Evolutionary conservation across 2,888 invertebrate genomes (phyloP), one percentile per base, ranked within the genome.

Genomic region (Heterodera filipjevi): DNA sequence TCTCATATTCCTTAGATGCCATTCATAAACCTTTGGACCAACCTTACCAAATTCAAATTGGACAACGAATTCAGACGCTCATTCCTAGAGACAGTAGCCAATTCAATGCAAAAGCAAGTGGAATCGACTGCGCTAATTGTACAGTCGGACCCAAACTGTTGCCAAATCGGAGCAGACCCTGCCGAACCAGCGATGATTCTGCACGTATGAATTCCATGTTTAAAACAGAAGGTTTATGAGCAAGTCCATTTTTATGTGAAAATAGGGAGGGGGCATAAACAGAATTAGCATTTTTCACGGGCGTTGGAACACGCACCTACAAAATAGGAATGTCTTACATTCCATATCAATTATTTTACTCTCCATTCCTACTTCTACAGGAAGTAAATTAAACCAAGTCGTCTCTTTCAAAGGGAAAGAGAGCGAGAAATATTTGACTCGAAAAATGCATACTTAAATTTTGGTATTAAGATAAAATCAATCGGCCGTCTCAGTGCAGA

Each of bases 401-500:
- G n/a, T n/a, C n/a, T n/a, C n/a, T n/a, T n/a, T n/a, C n/a, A n/a
- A n/a, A n/a, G n/a, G n/a, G n/a, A n/a, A n/a, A n/a, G n/a, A n/a
- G n/a, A n/a, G n/a, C n/a, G n/a, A n/a, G n/a, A n/a, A n/a, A n/a
- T n/a, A n/a, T n/a, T n/a, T n/a, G n/a, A n/a, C n/a, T n/a, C n/a
- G n/a, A n/a, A n/a, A n/a, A n/a, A n/a, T n/a, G n/a, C n/a, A n/a
- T n/a, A n/a, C n/a, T n/a, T n/a, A n/a, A n/a, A n/a, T n/a, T n/a
- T 76, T 33, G n/a, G 12, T 33, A 32, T 77, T 75, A 32, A 78
- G 78, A 64, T 78, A 53, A 76, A 76, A 64, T 72, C 78, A 14
- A 66, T 78, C n/a, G 78, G 78, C 27, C 8, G 30, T 46, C 27
- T 74, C 33, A 39, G 44, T 10, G 59, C 73, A 8, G 66, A 64